phyloP scores from a whole-genome alignment of 2,113 vertebrate genomes.

The Sminthopsis crassicaudata region DNA sequence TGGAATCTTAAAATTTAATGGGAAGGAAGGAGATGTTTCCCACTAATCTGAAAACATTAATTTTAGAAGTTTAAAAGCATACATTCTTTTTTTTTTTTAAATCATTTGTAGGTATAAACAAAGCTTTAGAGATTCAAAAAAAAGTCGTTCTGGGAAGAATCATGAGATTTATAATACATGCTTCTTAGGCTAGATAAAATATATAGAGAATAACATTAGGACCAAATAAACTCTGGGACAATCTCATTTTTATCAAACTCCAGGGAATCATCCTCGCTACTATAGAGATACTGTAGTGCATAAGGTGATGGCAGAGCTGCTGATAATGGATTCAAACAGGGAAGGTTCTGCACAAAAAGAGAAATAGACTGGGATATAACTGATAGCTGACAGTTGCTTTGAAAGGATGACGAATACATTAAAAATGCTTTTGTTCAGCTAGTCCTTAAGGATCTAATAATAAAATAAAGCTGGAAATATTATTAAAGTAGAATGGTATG shows the following conservation, averaged over 20 bases:
- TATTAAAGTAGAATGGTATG: constrained; percentile 65
- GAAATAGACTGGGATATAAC: background rate
- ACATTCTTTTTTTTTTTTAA: background rate
- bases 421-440: constrained; percentile 68
- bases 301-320: constrained; percentile 20
- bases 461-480: constrained; percentile 64
- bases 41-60: background rate
- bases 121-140: background rate
- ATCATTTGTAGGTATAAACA: background rate
- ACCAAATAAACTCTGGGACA: constrained; percentile 32
- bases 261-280: background rate
- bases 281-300: constrained; percentile 25
- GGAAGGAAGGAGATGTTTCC: constrained; percentile 6
- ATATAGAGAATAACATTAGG: constrained; percentile 59
- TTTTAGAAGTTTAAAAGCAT: background rate
- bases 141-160: background rate
- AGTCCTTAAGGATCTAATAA: constrained; percentile 61
- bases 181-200: constrained; percentile 40
- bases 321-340: constrained; percentile 51
- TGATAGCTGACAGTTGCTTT: constrained; percentile 45
- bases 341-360: constrained; percentile 51
- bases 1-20: background rate
- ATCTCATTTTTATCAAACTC: constrained; percentile 48
- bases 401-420: constrained; percentile 53
- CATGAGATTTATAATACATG: constrained; percentile 24